Base-by-base conservation (phyloP, 2,888 invertebrate genomes). In the Cremastobaeus sp. region DNA sequence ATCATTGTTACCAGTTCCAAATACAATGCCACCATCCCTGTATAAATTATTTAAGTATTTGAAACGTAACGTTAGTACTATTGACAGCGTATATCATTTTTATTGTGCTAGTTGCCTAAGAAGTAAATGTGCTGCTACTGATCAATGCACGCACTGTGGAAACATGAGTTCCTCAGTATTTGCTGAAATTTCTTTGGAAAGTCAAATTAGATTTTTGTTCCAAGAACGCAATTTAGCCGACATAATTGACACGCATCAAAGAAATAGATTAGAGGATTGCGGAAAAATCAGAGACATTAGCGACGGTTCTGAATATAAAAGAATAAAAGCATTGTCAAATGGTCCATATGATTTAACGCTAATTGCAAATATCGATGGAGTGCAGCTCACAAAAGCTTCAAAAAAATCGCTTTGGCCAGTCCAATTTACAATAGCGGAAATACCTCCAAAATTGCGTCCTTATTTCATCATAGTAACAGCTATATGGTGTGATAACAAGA, bases 361-460 rank as follows among this genome's bases (percentile, higher is more conserved):
- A 6, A 43, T 57, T 9, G 6, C 11, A 9, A 57, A 25, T 34
- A 50, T 9, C 12, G 62, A 62, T 21, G 62, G 62, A 5, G 62
- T 62, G 0, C 8, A 20, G 3, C 1, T 43, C 4, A 12, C 21
- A 30, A 34, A 52, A 34, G 28, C 17, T 25, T 64, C 52, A 3
- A 32, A 17, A 11, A 18, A 32, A 25, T 35, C 39, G 5, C 30
- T 64, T 4, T 52, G 17, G n/a, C 43, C 64, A n/a, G n/a, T 64
- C 5, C 64, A 64, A 25, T 43, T 18, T 25, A 35, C 52, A 0
- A 45, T 64, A 4, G 3, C 18, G 25, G 64, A 37, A 37, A 15
- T 37, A 3, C 15, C 15, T 2, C 64, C 48, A 0, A 11, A n/a
- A 17, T 11, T 64, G n/a, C 15, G 37, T 17, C 37, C 37, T 8